Percentiles rank a stretch among this genome's conserved stretches.
Conservation (phyloP, 2,113 vertebrate species). For the Neotoma lepida region DNA sequence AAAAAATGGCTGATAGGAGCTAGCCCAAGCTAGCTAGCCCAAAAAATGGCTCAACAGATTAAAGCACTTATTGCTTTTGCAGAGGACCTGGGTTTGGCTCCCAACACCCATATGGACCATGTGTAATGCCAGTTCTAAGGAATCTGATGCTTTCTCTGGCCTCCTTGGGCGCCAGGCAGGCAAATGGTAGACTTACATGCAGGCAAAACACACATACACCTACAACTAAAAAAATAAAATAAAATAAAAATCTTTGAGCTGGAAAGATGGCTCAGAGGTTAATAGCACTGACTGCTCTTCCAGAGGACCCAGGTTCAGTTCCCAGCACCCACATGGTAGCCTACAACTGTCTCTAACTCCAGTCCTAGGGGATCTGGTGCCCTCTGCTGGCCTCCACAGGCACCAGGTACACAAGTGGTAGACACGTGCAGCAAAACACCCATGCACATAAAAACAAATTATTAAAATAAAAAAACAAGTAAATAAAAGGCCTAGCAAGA, state of each 20-base stretch:
- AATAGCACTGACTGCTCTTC: background rate
- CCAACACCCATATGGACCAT: background rate
- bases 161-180: background rate
- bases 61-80: background rate
- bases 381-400: background rate
- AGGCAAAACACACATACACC: background rate
- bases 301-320: background rate
- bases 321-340: background rate
- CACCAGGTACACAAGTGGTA: background rate
- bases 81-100: background rate
- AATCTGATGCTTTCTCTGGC: background rate
- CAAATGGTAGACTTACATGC: background rate
- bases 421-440: background rate
- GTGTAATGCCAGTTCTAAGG: background rate
- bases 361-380: background rate
- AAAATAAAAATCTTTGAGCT: background rate
- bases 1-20: background rate
- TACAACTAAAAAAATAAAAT: background rate
- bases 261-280: background rate
- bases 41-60: background rate
- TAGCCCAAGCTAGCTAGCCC: too few relatives aligned
- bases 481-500: background rate
- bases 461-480: background rate
- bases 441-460: background rate
- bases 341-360: background rate